Percentiles rank a stretch among this genome's conserved stretches.
Conservation (phyloP, 2,113 vertebrate genomes). For the Thunnus thynnus region DNA sequence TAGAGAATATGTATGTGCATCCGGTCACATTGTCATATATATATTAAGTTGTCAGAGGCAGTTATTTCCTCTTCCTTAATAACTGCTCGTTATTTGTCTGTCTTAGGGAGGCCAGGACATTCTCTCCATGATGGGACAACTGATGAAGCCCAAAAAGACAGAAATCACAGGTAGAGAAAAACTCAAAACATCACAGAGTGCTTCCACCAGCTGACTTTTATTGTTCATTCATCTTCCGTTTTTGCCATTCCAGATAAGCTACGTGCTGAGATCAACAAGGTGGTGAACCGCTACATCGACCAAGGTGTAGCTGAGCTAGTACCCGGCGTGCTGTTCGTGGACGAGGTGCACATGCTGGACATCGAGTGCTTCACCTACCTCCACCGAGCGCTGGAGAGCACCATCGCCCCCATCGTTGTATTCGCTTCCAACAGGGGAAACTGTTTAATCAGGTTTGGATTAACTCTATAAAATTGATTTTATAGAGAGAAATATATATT, state of each 20-base stretch:
- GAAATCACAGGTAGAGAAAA: slow-evolving; percentile 93
- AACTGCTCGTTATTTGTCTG: slow-evolving; percentile 7
- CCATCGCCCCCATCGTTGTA: slow-evolving; percentile 96
- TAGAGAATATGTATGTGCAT: no score
- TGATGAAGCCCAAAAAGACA: slow-evolving; percentile 99
- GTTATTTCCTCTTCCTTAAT: background rate
- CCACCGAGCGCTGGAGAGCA: slow-evolving; percentile 95
- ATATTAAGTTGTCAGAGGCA: background rate
- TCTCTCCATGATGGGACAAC: slow-evolving; percentile 98
- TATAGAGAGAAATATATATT: background rate
- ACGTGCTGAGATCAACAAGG: slow-evolving; percentile 98
- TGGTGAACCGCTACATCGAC: slow-evolving; percentile 99
- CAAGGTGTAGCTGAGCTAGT: slow-evolving; percentile 97
- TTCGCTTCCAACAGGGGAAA: slow-evolving; percentile 98
- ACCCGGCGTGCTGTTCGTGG: slow-evolving; percentile 95
- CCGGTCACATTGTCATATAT: no score
- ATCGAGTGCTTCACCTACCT: slow-evolving; percentile 99
- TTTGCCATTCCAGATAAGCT: slow-evolving; percentile 89
- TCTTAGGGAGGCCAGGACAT: slow-evolving; percentile 97
- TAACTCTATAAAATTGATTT: background rate
- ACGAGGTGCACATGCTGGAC: slow-evolving; percentile 99
- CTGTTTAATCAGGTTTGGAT: slow-evolving; percentile 92
- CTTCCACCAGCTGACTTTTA: background rate
- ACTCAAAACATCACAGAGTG: background rate
- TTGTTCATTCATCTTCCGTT: background rate